phyloP scores from a whole-genome alignment of 2,113 vertebrate species.

The Nanorana parkeri region DNA sequence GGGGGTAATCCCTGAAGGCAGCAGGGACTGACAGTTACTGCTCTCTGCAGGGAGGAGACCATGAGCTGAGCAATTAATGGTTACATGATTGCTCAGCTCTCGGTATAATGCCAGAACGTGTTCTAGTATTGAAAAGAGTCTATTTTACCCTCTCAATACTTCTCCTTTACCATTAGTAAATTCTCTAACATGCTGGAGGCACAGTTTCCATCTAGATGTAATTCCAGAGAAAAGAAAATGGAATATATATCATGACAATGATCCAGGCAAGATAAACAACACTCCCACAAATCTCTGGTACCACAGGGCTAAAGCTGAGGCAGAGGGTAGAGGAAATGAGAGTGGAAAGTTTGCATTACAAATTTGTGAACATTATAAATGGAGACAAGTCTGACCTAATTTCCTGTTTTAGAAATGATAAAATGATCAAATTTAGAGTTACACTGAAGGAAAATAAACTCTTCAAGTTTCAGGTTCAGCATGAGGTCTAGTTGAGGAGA shows the following conservation, averaged over 20 bases:
- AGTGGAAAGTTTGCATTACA: slow-evolving; percentile 51
- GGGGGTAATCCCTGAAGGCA: too few species aligned
- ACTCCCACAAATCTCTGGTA: slow-evolving; percentile 56
- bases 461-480: slow-evolving; percentile 47
- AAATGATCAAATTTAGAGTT: slow-evolving; percentile 35
- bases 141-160: too few species aligned
- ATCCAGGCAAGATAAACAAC: slow-evolving; percentile 53
- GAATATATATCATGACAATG: slow-evolving; percentile 46
- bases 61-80: too few species aligned
- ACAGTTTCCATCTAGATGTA: too few species aligned
- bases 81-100: too few species aligned
- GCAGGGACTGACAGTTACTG: too few species aligned
- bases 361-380: slow-evolving; percentile 58
- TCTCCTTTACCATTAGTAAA: too few species aligned
- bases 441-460: slow-evolving; percentile 48
- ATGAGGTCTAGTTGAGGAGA: slow-evolving; percentile 15
- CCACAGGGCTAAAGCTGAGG: slow-evolving; percentile 48
- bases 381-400: slow-evolving; percentile 61
- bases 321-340: slow-evolving; percentile 37
- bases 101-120: too few species aligned
- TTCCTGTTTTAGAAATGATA: slow-evolving; percentile 58
- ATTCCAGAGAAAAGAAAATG: too few species aligned
- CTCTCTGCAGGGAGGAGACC: too few species aligned
- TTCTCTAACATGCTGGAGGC: too few species aligned
- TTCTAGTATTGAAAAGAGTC: too few species aligned